A percentile compares a stretch with the other conserved stretches of the same genome.
Conservation (phyloP, 2,113 vertebrate species). For the Entomyzon cyanotis region DNA sequence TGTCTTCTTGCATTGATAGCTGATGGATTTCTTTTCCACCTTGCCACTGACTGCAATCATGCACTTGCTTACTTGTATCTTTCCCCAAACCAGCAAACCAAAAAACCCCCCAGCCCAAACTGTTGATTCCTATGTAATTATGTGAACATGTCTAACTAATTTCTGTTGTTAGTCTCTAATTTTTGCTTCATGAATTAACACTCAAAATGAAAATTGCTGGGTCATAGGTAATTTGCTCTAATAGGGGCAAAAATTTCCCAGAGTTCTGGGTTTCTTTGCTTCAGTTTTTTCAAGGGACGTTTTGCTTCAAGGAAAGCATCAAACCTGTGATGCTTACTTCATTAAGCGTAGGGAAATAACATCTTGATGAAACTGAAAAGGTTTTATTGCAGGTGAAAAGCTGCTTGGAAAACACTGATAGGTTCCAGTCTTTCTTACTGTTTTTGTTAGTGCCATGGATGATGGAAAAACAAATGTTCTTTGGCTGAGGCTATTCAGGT, state of each 20-base stretch:
- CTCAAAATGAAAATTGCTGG: background rate
- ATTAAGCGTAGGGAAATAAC: background rate
- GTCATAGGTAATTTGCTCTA: background rate
- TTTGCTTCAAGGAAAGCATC: too few relatives aligned
- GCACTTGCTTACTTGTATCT: background rate
- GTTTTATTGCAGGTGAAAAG: background rate
- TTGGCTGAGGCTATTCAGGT: background rate
- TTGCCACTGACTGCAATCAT: background rate
- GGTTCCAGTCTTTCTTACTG: background rate
- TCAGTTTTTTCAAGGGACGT: too few relatives aligned
- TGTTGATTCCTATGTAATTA: background rate
- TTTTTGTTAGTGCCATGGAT: background rate
- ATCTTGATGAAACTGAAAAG: background rate
- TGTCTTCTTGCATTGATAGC: background rate
- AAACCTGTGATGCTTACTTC: background rate
- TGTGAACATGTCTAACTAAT: background rate
- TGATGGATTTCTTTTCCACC: background rate
- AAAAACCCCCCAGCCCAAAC: background rate
- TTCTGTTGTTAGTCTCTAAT: background rate
- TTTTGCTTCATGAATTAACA: background rate
- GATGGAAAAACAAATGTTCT: background rate
- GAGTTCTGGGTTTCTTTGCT: background rate
- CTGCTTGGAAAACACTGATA: background rate
- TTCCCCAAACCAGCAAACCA: background rate
- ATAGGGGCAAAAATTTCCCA: background rate